Evolutionary conservation across 2,888 invertebrate genomes (phyloP), one percentile per base, ranked within the genome.

Genomic region (Anoncus sp.): DNA sequence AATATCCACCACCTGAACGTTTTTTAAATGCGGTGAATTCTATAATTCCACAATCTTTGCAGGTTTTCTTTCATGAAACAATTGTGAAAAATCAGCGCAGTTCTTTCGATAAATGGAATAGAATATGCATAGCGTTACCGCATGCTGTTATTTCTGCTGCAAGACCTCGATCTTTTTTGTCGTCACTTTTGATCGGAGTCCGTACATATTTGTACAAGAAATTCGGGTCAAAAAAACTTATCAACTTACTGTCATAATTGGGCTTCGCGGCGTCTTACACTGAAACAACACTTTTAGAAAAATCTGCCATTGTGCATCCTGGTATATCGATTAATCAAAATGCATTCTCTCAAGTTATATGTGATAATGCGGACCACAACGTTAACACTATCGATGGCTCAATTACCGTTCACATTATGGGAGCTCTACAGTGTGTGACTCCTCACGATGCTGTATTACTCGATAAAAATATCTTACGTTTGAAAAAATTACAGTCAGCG

Each of bases 201-300:
- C 1, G 73, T 65, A 43, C 65, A 5, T 71, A 14, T 18, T 12
- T 80, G 40, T 77, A 75, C 62, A 79, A 81, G 51, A 82, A 82
- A 70, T 81, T 79, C 60, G 77, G 79, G 10, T 83, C 79, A 40
- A 69, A 63, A 55, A 74, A 81, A 45, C 79, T 82, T 24, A 79
- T 81, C 63, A 47, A 77, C 73, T 57, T 81, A 12, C 59, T 82
- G 12, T 75, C 81, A 77, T 75, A 74, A 18, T 70, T 81, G 75
- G 80, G 80, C 31, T 80, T 83, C 38, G 71, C 63, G 40, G 77
- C 71, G 51, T 60, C 77, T 38, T 82, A 82, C 70, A n/a, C 60
- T 20, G 53, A 72, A 59, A 35, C n/a, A 35, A 59, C 31, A 20
- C 67, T 77, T 77, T 75, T 81, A 20, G 71, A 79, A 78, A 55